Conservation (phyloP, 2,113 vertebrate species). For the Stigmatopora nigra region DNA sequence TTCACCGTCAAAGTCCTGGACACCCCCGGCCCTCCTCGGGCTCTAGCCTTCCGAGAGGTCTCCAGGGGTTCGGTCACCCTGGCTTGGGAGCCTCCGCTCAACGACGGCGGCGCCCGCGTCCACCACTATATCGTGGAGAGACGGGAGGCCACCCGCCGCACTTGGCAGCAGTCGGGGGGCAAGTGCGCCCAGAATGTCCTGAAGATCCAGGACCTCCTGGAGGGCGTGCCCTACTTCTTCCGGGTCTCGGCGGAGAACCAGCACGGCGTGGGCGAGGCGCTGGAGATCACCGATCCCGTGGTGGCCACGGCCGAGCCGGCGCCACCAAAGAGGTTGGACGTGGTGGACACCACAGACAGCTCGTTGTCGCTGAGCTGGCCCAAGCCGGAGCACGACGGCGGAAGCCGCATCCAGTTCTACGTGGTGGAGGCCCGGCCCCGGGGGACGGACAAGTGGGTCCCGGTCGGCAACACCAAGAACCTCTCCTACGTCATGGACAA, state of each 20-base stretch:
- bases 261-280: constrained; percentile 84
- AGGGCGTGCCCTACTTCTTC: constrained; percentile 92
- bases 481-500: constrained; percentile 77
- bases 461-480: constrained; percentile 81
- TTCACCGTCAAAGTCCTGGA: constrained; percentile 91
- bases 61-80: constrained; percentile 80
- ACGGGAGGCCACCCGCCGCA: constrained; percentile 90
- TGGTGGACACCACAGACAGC: constrained; percentile 89
- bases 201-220: constrained; percentile 81
- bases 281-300: constrained; percentile 85
- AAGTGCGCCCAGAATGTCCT: constrained; percentile 80
- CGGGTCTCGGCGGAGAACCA: constrained; percentile 92
- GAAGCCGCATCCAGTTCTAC: constrained; percentile 86
- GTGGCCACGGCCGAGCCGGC: constrained; percentile 90
- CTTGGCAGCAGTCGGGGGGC: constrained; percentile 86
- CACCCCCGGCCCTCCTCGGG: constrained; percentile 85
- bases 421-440: constrained; percentile 85
- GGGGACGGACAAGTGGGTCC: constrained; percentile 83
- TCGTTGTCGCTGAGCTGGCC: constrained; percentile 88
- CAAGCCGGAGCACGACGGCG: constrained; percentile 95
- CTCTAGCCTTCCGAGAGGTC: constrained; percentile 83
- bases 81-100: constrained; percentile 84
- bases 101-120: constrained; percentile 90
- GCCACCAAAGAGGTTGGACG: constrained; percentile 85
- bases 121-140: constrained; percentile 90